Percentiles rank a stretch among this genome's conserved stretches.
Conservation (phyloP, 2,888 invertebrate genomes). For the Diloba caeruleocephala region DNA sequence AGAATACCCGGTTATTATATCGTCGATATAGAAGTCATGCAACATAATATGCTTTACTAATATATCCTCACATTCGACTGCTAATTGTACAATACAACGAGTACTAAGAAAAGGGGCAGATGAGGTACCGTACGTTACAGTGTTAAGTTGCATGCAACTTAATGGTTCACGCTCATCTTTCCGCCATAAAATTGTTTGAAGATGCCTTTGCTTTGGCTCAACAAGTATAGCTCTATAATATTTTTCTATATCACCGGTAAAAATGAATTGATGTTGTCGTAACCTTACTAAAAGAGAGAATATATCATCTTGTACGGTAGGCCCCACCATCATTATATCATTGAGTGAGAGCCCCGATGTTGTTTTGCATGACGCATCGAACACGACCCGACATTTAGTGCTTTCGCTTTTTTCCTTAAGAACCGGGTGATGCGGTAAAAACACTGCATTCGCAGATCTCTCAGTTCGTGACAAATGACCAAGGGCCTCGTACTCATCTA, state of each 20-base stretch:
- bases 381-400: constrained; percentile 12
- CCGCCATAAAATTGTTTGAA: constrained; percentile 20
- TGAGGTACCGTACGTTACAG: constrained; percentile 19
- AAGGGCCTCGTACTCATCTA: neutral
- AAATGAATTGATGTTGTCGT: constrained; percentile 1
- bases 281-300: constrained; percentile 6
- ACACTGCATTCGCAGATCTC: neutral
- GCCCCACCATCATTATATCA: constrained; percentile 9
- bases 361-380: constrained; percentile 11
- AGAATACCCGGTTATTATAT: too few relatives aligned
- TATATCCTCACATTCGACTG: constrained; percentile 12
- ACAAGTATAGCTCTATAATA: constrained; percentile 1
- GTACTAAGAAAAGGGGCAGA: constrained; percentile 17
- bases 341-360: constrained; percentile 6
- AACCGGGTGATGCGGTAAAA: constrained; percentile 12
- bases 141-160: constrained; percentile 8
- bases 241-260: constrained; percentile 6
- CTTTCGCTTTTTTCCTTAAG: constrained; percentile 4
- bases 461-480: neutral
- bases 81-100: constrained; percentile 2
- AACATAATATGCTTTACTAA: too few relatives aligned
- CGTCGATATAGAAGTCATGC: too few relatives aligned
- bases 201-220: constrained; percentile 6
- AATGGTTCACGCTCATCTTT: constrained; percentile 6
- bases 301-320: constrained; percentile 4